These are phyloP conservation scores for Theocolax elegans DNA, from an alignment of 1,140 invertebrate species.

Conservation along the genomic window DNA sequence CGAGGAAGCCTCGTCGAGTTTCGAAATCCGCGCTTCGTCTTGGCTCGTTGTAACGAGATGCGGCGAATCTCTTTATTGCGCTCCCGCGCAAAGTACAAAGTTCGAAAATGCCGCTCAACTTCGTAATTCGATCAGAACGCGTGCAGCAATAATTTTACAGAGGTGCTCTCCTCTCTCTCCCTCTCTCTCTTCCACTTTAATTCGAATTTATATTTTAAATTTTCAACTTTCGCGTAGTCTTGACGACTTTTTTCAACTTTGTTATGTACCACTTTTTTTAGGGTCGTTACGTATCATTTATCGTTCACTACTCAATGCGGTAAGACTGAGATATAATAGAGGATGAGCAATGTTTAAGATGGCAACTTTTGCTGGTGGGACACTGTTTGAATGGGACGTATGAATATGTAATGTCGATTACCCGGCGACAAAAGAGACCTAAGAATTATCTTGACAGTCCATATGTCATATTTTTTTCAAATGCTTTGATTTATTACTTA, in stretches of 20 bases:
- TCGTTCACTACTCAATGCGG: slow-evolving; percentile 16
- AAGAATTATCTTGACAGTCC: no score
- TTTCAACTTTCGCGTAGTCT: not conserved
- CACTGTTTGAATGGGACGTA: no score
- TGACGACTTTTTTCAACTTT: not conserved
- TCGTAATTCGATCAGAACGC: slow-evolving; percentile 62
- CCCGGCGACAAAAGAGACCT: no score
- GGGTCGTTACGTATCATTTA: not conserved
- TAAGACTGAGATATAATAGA: no score
- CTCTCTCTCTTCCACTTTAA: slow-evolving; percentile 57
- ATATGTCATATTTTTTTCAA: no score
- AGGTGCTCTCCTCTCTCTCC: slow-evolving; percentile 45
- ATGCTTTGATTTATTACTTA: no score
- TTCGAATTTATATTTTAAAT: slow-evolving; percentile 56
- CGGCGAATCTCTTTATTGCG: slow-evolving; percentile 22
- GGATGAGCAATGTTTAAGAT: no score
- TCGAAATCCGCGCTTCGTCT: slow-evolving; percentile 59
- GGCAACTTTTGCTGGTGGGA: no score
- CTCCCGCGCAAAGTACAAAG: slow-evolving; percentile 57
- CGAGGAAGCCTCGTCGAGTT: slow-evolving; percentile 21
- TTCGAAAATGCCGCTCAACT: slow-evolving; percentile 60
- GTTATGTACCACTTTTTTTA: no score
- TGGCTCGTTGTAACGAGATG: slow-evolving; percentile 36
- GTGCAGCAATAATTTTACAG: slow-evolving; percentile 55
- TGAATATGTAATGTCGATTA: no score